phyloP scores from a whole-genome alignment of 2,888 invertebrate genomes.

The Melieria crassipennis region DNA sequence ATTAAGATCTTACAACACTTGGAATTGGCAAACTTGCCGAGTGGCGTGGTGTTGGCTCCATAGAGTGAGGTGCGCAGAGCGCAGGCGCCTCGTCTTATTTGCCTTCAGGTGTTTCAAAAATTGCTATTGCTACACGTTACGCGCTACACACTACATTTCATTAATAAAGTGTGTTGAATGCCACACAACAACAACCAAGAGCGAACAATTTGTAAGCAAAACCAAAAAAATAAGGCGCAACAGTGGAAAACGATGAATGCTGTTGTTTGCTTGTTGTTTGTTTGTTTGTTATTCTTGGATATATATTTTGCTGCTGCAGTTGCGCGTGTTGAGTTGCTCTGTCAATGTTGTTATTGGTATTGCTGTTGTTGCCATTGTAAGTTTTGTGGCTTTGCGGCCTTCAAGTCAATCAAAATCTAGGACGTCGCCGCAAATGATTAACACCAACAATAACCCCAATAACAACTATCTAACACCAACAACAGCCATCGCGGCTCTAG shows the following conservation, averaged over 20 bases:
- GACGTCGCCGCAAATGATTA: slow-evolving; percentile 30
- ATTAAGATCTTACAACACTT: slow-evolving; percentile 21
- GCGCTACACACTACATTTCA: too few species aligned
- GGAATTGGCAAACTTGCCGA: too few species aligned
- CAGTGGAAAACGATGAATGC: background rate
- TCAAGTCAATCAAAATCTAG: slow-evolving; percentile 22
- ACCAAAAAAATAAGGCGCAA: too few species aligned
- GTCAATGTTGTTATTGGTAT: background rate
- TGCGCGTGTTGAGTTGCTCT: background rate
- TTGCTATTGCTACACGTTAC: too few species aligned
- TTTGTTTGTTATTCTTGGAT: background rate
- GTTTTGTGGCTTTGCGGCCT: slow-evolving; percentile 13
- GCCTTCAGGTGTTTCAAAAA: too few species aligned
- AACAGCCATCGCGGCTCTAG: background rate
- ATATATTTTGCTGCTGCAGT: background rate
- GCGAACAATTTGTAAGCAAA: too few species aligned
- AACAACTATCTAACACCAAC: slow-evolving; percentile 14
- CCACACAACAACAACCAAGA: too few species aligned
- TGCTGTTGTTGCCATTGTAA: background rate
- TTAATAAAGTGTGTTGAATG: too few species aligned
- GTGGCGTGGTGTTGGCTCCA: too few species aligned
- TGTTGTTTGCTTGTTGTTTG: background rate
- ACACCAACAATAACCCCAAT: background rate
- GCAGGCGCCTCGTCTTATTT: too few species aligned
- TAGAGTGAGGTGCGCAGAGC: too few species aligned